Conservation (phyloP, 2,113 vertebrate genomes). For the Pollimyrus isidori region DNA sequence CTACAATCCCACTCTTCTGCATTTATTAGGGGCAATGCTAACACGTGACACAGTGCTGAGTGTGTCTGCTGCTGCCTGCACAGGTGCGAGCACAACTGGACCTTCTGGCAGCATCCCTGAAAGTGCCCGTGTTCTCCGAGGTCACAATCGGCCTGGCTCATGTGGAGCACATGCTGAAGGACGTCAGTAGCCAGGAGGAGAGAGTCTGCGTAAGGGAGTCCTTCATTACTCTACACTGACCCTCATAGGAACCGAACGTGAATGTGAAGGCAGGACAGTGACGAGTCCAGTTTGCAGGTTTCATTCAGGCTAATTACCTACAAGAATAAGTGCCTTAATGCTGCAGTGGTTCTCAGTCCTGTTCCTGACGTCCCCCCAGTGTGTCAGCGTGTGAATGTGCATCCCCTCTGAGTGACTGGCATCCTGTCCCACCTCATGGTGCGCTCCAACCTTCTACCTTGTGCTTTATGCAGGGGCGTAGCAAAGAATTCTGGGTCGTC, state of each 20-base stretch:
- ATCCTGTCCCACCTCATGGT: neutral
- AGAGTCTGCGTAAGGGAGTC: conserved; percentile 68
- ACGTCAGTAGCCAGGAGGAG: conserved; percentile 73
- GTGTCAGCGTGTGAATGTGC: too few relatives aligned
- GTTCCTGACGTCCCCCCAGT: neutral
- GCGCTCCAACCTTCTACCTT: neutral
- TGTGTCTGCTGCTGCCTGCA: neutral
- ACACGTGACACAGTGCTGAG: neutral
- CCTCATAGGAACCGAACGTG: neutral
- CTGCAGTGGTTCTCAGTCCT: neutral
- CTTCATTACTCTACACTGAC: neutral
- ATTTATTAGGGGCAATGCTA: too few relatives aligned
- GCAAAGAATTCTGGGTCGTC: neutral
- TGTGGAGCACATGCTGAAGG: conserved; percentile 75
- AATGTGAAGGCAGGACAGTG: neutral
- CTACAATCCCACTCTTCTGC: too few relatives aligned
- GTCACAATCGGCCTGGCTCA: conserved; percentile 82
- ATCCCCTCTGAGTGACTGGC: neutral
- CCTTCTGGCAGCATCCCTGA: conserved; percentile 66
- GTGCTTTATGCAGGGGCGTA: neutral
- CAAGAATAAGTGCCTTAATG: neutral
- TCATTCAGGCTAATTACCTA: neutral
- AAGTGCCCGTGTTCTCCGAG: conserved; percentile 61
- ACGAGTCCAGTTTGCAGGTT: neutral
- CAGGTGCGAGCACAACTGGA: conserved; percentile 79